Conservation (phyloP, 1,140 invertebrate genomes). For the Drosophila prosaltans region DNA sequence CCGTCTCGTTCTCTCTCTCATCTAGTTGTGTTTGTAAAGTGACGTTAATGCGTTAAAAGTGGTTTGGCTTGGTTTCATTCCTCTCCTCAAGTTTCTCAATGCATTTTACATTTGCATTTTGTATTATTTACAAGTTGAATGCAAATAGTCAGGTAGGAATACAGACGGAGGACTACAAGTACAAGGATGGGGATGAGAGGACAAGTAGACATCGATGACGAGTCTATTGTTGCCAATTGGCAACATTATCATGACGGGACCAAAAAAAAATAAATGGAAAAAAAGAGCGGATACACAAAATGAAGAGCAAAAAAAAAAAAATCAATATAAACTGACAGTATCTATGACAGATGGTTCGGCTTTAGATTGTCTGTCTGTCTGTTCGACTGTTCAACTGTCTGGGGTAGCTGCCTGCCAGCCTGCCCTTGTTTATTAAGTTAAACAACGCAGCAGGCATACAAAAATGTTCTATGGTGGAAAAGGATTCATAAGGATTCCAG, state of each 20-base stretch:
- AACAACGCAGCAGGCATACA: conserved; percentile 55
- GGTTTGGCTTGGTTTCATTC: conserved; percentile 58
- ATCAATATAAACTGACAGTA: conserved; percentile 70
- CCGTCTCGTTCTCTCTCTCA: no score
- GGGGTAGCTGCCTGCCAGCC: background rate
- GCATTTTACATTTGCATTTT: conserved; percentile 69
- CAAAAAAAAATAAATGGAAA: conserved; percentile 1
- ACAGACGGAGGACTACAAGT: conserved; percentile 22
- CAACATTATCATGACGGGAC: conserved; percentile 45
- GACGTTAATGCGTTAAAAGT: conserved; percentile 79
- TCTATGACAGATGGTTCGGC: conserved; percentile 74
- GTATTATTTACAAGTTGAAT: conserved; percentile 76
- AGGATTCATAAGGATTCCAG: conserved; percentile 80
- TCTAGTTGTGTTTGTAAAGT: conserved; percentile 53
- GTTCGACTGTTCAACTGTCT: conserved; percentile 28
- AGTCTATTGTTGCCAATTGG: conserved; percentile 65
- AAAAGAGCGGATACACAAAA: conserved; percentile 19
- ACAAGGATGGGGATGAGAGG: conserved; percentile 13
- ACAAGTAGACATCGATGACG: conserved; percentile 31
- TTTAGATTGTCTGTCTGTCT: conserved; percentile 38
- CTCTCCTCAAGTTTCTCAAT: conserved; percentile 45
- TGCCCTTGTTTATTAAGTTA: conserved; percentile 70
- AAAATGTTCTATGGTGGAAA: conserved; percentile 54
- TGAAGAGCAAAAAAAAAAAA: conserved; percentile 39
- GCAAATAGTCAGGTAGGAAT: conserved; percentile 70